A percentile compares a stretch with the other conserved stretches of the same genome.
Evolutionary conservation across 2,113 vertebrate species (phyloP).

Genomic region (Clupea harengus): DNA sequence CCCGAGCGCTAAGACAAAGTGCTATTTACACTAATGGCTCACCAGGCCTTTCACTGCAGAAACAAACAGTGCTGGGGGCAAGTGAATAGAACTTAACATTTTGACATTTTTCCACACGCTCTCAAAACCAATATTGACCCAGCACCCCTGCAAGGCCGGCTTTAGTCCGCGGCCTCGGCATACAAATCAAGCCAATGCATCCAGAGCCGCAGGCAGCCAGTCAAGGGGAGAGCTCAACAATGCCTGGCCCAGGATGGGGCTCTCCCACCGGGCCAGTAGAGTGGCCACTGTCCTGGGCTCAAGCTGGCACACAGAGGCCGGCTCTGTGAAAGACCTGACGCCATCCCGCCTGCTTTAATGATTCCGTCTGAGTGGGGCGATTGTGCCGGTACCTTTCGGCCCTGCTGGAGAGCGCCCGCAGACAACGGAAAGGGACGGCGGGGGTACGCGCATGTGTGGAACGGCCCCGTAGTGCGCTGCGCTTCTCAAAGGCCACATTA

Average conservation of each 20-base stretch:
- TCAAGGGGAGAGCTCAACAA: constrained; percentile 69
- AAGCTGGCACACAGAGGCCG: constrained; percentile 67
- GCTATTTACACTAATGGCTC: constrained; percentile 81
- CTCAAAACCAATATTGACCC: constrained; percentile 81
- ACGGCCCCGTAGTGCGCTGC: constrained; percentile 57
- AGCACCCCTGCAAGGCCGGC: constrained; percentile 69
- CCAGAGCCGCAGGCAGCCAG: constrained; percentile 63
- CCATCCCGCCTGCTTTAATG: constrained; percentile 65
- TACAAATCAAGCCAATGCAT: constrained; percentile 71
- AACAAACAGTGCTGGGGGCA: constrained; percentile 74
- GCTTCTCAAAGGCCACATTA: constrained; percentile 73
- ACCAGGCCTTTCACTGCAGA: constrained; percentile 70
- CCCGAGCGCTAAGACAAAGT: constrained; percentile 77
- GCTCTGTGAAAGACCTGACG: constrained; percentile 62
- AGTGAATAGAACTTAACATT: constrained; percentile 74
- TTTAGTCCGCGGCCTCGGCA: constrained; percentile 75
- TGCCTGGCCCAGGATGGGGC: constrained; percentile 66
- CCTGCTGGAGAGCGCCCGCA: constrained; percentile 64
- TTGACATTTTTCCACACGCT: constrained; percentile 75
- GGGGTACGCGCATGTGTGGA: constrained; percentile 63
- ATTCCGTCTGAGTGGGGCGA: constrained; percentile 60
- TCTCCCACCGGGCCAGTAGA: constrained; percentile 55
- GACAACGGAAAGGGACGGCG: constrained; percentile 60
- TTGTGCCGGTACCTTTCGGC: constrained; percentile 61
- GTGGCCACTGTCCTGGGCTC: constrained; percentile 68